Percentiles rank a stretch among this genome's conserved stretches.
These are phyloP conservation scores for Colaptes auratus DNA, from an alignment of 2,113 vertebrate genomes.

Conservation along the genomic window DNA sequence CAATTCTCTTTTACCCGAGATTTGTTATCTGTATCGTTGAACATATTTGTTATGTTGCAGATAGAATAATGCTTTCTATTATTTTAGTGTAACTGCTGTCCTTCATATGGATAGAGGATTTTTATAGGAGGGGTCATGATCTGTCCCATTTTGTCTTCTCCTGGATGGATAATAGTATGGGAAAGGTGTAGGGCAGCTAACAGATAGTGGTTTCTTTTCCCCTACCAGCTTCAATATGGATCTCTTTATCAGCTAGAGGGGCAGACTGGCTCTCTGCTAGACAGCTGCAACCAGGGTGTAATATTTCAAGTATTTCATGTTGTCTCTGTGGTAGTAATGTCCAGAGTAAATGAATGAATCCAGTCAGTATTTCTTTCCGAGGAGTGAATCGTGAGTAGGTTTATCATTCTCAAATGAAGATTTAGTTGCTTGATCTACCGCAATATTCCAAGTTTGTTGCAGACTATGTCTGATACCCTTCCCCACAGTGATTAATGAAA, in stretches of 20 bases:
- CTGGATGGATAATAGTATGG: background rate
- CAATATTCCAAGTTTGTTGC: background rate
- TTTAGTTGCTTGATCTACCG: background rate
- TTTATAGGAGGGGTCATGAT: background rate
- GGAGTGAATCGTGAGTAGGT: accelerated
- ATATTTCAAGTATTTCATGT: background rate
- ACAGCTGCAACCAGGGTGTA: background rate
- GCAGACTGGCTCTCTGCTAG: background rate
- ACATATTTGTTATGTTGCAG: background rate
- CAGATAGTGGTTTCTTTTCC: background rate
- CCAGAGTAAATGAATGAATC: background rate
- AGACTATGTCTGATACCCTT: background rate
- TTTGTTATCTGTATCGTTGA: background rate
- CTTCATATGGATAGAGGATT: background rate
- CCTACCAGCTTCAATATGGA: background rate
- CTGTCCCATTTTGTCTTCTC: background rate
- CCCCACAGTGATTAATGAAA: background rate
- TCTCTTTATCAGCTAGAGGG: background rate
- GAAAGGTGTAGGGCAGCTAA: background rate
- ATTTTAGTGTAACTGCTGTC: background rate
- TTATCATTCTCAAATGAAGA: background rate
- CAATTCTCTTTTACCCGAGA: background rate
- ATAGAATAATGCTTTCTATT: background rate
- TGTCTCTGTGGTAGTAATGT: background rate
- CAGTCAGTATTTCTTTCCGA: background rate